Conservation (phyloP, 2,888 invertebrate genomes). For the Coecobrya sp. region DNA sequence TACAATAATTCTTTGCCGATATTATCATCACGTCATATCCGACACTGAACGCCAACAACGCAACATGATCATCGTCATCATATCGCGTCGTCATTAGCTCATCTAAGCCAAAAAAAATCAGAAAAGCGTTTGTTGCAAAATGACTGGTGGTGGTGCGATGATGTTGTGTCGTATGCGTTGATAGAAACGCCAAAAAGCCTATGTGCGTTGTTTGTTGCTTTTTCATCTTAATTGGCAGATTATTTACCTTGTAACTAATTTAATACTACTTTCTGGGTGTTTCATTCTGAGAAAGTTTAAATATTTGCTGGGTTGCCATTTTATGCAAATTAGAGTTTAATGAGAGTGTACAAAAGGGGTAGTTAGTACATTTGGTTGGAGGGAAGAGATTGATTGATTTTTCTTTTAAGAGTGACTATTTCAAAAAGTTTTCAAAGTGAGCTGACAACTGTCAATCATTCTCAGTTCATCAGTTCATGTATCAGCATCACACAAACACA, state of each 20-base stretch:
- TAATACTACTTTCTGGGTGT: constrained; percentile 25
- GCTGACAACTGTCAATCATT: constrained; percentile 58
- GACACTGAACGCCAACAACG: constrained; percentile 11
- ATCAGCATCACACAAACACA: not conserved
- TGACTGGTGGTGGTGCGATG: not conserved
- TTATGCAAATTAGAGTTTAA: constrained; percentile 60
- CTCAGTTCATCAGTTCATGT: not conserved
- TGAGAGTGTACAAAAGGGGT: not conserved
- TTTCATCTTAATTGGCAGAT: constrained; percentile 7
- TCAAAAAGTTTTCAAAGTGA: constrained; percentile 46
- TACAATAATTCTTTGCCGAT: not conserved
- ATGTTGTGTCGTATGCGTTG: not conserved
- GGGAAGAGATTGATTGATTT: not conserved
- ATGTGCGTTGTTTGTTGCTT: not conserved
- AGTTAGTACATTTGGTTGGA: not conserved
- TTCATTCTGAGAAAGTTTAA: constrained; percentile 65
- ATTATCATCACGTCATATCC: constrained; percentile 4
- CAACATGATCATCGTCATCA: not conserved
- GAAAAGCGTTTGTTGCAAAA: not conserved
- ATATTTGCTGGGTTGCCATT: constrained; percentile 52
- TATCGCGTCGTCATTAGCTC: not conserved
- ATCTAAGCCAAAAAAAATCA: not conserved
- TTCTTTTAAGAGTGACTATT: not conserved
- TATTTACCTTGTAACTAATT: constrained; percentile 14
- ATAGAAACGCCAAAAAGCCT: not conserved